Evolutionary conservation across 2,113 vertebrate species (phyloP).

Genomic region (Glareola pratincola): DNA sequence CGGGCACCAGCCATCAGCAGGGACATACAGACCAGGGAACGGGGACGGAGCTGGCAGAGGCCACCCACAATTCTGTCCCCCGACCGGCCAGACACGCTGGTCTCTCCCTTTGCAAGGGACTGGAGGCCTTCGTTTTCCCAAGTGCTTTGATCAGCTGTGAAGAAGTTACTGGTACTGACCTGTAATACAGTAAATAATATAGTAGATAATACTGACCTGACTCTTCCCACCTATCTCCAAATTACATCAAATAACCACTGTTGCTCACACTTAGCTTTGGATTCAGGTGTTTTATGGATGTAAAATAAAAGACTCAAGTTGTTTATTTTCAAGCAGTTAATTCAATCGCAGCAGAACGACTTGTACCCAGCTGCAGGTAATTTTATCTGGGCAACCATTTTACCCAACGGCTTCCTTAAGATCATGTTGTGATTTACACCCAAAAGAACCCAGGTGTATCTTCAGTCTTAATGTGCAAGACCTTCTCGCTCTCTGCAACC

Average conservation of each 20-base stretch:
- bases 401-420: not conserved
- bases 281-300: not conserved
- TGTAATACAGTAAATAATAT: too few relatives aligned
- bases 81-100: fast-evolving
- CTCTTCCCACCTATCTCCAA: not conserved
- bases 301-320: not conserved
- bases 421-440: not conserved
- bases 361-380: not conserved
- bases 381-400: not conserved
- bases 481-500: not conserved
- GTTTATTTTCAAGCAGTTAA: not conserved
- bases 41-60: not conserved
- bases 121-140: fast-evolving
- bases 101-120: fast-evolving
- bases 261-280: not conserved
- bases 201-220: too few relatives aligned
- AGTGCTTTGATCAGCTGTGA: not conserved
- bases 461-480: too few relatives aligned
- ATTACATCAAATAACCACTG: not conserved
- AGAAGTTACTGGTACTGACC: not conserved
- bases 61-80: not conserved
- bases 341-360: fast-evolving
- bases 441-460: not conserved
- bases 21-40: fast-evolving
- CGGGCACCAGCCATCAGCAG: too few relatives aligned